Conservation (phyloP, 1,140 invertebrate genomes). For the Danaus plexippus region DNA sequence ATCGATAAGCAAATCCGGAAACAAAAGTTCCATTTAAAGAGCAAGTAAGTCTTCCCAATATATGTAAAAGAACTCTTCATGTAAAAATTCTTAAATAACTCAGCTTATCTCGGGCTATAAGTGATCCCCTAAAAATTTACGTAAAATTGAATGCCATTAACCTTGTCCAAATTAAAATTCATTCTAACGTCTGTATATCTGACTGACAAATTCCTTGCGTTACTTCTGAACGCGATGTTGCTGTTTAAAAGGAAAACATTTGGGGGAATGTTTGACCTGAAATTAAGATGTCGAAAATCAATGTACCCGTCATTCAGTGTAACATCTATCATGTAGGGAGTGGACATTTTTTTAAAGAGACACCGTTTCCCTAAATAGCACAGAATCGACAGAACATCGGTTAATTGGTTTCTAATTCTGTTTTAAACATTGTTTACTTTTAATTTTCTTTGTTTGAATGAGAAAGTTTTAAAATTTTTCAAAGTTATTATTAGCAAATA, state of each 20-base stretch:
- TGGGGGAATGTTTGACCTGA: constrained; percentile 46
- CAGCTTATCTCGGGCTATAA: no score
- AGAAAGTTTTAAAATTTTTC: neutral
- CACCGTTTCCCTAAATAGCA: constrained; percentile 38
- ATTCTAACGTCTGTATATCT: constrained; percentile 34
- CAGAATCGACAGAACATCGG: constrained; percentile 27
- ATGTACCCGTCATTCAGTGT: constrained; percentile 41
- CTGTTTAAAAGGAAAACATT: constrained; percentile 36
- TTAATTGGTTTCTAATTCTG: constrained; percentile 54
- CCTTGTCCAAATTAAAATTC: constrained; percentile 6
- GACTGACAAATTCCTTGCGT: constrained; percentile 39
- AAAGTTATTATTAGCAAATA: no score
- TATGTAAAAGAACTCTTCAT: no score
- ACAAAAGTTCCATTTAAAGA: no score
- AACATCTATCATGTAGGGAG: constrained; percentile 37
- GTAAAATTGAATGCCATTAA: no score
- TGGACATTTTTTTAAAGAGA: constrained; percentile 37
- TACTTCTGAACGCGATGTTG: constrained; percentile 30
- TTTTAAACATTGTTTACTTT: constrained; percentile 4
- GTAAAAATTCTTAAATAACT: no score
- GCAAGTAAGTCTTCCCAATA: no score
- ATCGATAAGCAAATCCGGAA: no score
- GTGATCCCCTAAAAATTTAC: no score
- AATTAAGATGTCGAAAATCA: constrained; percentile 64
- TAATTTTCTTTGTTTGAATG: neutral